Conservation (phyloP, 2,113 vertebrate genomes). For the Amblyornis subalaris region DNA sequence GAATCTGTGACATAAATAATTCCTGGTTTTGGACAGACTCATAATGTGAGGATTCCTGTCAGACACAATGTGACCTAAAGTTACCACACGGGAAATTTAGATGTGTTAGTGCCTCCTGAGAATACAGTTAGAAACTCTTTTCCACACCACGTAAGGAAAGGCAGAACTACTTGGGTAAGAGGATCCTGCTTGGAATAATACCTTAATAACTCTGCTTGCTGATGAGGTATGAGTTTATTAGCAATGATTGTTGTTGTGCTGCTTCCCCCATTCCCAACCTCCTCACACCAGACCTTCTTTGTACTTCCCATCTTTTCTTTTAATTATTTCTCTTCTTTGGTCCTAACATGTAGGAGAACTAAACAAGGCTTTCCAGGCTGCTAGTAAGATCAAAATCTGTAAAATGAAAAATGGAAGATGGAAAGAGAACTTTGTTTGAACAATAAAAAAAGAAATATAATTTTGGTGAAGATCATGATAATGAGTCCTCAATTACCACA, state of each 20-base stretch:
- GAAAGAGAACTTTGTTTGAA: neutral
- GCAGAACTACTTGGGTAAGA: neutral
- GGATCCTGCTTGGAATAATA: neutral
- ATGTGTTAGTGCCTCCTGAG: neutral
- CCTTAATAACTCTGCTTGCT: neutral
- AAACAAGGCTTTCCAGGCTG: neutral
- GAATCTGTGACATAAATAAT: neutral
- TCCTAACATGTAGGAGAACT: neutral
- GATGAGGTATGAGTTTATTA: neutral
- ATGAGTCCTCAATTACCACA: neutral
- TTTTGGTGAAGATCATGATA: neutral
- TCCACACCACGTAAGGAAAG: neutral
- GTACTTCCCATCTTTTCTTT: neutral
- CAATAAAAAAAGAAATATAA: neutral
- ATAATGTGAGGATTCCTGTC: neutral
- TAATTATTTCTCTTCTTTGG: conserved; percentile 1
- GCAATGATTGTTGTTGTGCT: neutral
- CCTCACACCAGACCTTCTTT: neutral
- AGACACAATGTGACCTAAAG: neutral
- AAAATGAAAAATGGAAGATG: conserved; percentile 10
- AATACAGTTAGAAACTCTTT: neutral
- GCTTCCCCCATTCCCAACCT: neutral
- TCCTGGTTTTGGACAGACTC: neutral
- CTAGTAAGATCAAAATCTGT: neutral
- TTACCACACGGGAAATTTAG: neutral